Conservation (phyloP, 2,888 invertebrate species). For the Netelia melanura region DNA sequence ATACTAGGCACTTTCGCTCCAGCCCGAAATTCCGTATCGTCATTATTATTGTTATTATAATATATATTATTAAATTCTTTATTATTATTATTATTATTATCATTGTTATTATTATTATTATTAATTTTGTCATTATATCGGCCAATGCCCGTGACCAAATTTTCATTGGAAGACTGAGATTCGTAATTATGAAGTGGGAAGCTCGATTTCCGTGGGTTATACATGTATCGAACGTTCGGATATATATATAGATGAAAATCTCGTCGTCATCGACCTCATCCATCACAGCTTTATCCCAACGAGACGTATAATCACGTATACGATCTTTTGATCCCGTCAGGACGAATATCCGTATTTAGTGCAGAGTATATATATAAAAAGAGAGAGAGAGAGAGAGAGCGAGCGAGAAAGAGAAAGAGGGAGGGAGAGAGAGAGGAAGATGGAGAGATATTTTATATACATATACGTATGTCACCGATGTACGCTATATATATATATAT, state of each 20-base stretch:
- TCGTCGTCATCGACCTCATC: conserved; percentile 65
- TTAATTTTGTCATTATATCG: no score
- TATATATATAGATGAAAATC: conserved; percentile 47
- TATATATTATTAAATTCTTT: background rate
- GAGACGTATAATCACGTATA: conserved; percentile 61
- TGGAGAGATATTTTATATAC: background rate
- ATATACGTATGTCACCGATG: background rate
- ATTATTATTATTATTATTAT: background rate
- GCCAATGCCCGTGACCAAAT: background rate
- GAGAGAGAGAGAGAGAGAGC: no score
- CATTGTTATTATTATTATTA: background rate
- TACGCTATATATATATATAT: background rate
- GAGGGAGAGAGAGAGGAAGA: no score
- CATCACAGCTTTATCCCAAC: conserved; percentile 56
- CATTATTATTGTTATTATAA: conserved; percentile 25
- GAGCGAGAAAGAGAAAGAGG: no score
- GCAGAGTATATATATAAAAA: background rate
- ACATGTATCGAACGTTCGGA: background rate
- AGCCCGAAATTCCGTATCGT: background rate
- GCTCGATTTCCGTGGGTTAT: background rate
- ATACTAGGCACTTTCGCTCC: conserved; percentile 23
- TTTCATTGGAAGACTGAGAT: background rate
- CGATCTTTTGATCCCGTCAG: conserved; percentile 59
- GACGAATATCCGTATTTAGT: conserved; percentile 47
- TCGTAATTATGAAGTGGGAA: background rate